A percentile compares a stretch with the other conserved stretches of the same genome.
These are phyloP conservation scores for Apeltes quadracus DNA, from an alignment of 2,113 vertebrate species.

Conservation along the genomic window DNA sequence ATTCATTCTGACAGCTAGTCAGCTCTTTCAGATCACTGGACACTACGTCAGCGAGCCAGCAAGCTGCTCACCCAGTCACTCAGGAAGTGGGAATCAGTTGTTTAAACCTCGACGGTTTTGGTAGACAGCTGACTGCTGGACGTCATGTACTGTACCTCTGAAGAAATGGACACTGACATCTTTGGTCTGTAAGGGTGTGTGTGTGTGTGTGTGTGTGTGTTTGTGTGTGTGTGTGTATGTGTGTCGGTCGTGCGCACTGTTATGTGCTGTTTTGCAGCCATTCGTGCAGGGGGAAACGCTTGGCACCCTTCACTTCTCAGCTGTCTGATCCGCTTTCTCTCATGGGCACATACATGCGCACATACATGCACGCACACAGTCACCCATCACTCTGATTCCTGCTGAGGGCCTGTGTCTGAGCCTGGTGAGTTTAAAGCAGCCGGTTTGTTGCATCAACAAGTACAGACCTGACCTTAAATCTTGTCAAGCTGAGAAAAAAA, in stretches of 20 bases:
- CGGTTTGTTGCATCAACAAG: constrained; percentile 40
- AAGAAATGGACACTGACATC: constrained; percentile 37
- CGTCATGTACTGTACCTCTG: constrained; percentile 15
- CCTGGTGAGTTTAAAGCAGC: constrained; percentile 29
- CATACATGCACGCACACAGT: not conserved
- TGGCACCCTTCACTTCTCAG: constrained; percentile 48
- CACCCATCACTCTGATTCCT: constrained; percentile 43
- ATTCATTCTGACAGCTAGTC: constrained; percentile 29
- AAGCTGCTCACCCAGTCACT: constrained; percentile 35
- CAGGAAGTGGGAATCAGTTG: constrained; percentile 26
- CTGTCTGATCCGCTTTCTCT: constrained; percentile 33
- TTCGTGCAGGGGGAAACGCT: constrained; percentile 34
- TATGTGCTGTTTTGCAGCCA: constrained; percentile 29
- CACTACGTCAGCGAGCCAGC: constrained; percentile 19
- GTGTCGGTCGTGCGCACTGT: constrained; percentile 11
- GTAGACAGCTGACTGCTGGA: constrained; percentile 31
- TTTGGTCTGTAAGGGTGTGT: not conserved
- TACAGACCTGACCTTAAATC: constrained; percentile 39
- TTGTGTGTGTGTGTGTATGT: constrained; percentile 12
- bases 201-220: constrained; percentile 1
- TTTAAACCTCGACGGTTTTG: constrained; percentile 30
- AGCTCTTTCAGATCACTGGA: not conserved
- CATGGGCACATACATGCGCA: constrained; percentile 15
- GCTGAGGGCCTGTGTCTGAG: constrained; percentile 38
- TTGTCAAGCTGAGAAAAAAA: constrained; percentile 20